Percentiles rank a stretch among this genome's conserved stretches.
phyloP scores from a whole-genome alignment of 2,888 invertebrate genomes.

The Nasonovia ribisnigri region DNA sequence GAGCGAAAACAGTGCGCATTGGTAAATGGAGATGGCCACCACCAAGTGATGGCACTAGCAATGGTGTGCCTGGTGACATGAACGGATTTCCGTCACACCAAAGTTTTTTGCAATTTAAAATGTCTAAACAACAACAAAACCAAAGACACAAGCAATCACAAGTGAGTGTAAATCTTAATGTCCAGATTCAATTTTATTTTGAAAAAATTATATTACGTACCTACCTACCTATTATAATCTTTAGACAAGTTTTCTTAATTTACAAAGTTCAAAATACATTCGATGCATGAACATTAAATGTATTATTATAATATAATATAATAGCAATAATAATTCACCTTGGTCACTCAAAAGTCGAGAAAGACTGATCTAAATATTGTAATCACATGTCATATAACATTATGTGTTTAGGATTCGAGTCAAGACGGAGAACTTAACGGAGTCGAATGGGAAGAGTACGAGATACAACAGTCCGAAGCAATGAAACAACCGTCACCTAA shows the following conservation, averaged over 20 bases:
- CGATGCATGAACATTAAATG: background rate
- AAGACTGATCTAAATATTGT: background rate
- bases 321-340: background rate
- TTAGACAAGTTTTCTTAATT: background rate
- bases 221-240: background rate
- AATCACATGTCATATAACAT: background rate
- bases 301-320: background rate
- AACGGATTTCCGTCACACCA: slow-evolving; percentile 67
- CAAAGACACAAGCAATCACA: slow-evolving; percentile 83
- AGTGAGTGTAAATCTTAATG: slow-evolving; percentile 64
- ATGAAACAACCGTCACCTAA: slow-evolving; percentile 32
- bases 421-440: slow-evolving; percentile 68
- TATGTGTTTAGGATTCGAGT: slow-evolving; percentile 67
- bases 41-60: slow-evolving; percentile 78
- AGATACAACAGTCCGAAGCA: slow-evolving; percentile 72
- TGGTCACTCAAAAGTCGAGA: background rate
- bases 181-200: background rate
- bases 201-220: background rate
- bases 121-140: slow-evolving; percentile 70
- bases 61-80: slow-evolving; percentile 73
- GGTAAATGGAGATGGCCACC: slow-evolving; percentile 98
- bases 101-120: slow-evolving; percentile 86
- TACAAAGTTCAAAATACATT: background rate
- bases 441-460: slow-evolving; percentile 89
- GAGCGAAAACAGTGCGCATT: slow-evolving; percentile 94